Evolutionary conservation across 2,797 vertebrate species (phyloP).

Genomic region (Falco rusticolus): DNA sequence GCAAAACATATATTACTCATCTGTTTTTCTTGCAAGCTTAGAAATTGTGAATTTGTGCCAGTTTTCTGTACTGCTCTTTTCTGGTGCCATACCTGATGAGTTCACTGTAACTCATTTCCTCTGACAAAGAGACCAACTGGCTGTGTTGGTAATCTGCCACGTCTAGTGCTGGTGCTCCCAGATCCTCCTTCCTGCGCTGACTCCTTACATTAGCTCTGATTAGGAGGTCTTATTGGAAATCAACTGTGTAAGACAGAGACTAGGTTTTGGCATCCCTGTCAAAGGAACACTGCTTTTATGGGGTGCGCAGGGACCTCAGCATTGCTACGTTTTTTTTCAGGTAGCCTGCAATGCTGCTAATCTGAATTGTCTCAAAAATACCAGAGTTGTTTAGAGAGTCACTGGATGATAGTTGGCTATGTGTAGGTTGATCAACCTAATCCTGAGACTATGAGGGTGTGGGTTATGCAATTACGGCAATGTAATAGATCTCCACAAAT

Average conservation of each 20-base stretch:
- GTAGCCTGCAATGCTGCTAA: background rate
- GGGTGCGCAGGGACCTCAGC: background rate
- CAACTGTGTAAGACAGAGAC: background rate
- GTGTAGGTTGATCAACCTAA: fast-evolving
- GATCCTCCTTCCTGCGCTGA: background rate
- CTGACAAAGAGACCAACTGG: constrained; percentile 30
- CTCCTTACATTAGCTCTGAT: background rate
- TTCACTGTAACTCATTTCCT: constrained; percentile 64
- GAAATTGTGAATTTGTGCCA: background rate
- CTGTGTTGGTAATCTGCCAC: constrained; percentile 19
- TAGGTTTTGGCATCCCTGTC: background rate
- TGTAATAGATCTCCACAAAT: background rate
- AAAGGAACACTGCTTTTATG: background rate
- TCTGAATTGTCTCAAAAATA: background rate
- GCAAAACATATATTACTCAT: constrained; percentile 17
- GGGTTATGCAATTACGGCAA: background rate
- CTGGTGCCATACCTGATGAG: constrained; percentile 42
- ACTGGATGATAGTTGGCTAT: background rate
- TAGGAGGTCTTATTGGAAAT: background rate
- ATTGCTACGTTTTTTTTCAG: background rate
- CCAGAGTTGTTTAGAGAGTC: background rate
- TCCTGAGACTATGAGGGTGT: background rate
- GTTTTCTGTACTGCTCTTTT: background rate
- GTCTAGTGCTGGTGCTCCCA: background rate
- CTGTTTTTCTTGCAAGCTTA: constrained; percentile 28